These are phyloP conservation scores for Lasioglossum vierecki DNA, from an alignment of 2,888 invertebrate genomes.

Conservation along the genomic window DNA sequence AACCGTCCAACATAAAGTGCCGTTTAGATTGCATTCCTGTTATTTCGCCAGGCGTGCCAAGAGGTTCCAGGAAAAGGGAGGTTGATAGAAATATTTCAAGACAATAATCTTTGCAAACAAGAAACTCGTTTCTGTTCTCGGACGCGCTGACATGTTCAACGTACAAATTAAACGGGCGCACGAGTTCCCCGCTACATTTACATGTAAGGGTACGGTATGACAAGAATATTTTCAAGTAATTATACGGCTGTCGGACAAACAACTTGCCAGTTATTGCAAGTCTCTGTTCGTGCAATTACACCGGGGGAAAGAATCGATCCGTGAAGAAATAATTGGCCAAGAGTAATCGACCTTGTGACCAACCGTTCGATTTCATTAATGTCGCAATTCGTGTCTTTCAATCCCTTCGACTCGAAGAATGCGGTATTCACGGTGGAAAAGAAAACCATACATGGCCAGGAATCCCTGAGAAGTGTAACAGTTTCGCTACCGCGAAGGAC, in stretches of 20 bases:
- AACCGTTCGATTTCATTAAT: conserved; percentile 38
- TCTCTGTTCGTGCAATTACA: conserved; percentile 30
- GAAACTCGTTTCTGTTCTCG: neutral
- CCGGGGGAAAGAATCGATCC: conserved; percentile 43
- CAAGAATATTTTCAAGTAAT: conserved; percentile 45
- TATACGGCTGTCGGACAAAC: conserved; percentile 41
- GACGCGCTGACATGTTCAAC: conserved; percentile 9
- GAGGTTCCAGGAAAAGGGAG: neutral
- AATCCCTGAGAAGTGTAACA: conserved; percentile 25
- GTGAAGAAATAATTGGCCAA: conserved; percentile 39
- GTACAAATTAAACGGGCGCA: conserved; percentile 29
- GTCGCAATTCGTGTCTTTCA: conserved; percentile 34
- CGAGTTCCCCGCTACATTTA: conserved; percentile 14
- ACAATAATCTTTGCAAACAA: conserved; percentile 8
- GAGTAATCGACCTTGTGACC: conserved; percentile 31
- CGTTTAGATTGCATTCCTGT: neutral
- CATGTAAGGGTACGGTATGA: conserved; percentile 22
- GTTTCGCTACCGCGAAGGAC: neutral
- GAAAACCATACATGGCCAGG: neutral
- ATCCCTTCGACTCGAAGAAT: conserved; percentile 17
- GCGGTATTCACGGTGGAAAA: conserved; percentile 9
- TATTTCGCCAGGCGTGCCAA: neutral
- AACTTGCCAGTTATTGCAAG: conserved; percentile 17
- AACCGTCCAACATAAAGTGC: neutral
- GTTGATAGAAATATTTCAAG: neutral